Evolutionary conservation across 2,797 vertebrate genomes (phyloP), one percentile per base, ranked within the genome.

Genomic region (Hylomyscus alleni): DNA sequence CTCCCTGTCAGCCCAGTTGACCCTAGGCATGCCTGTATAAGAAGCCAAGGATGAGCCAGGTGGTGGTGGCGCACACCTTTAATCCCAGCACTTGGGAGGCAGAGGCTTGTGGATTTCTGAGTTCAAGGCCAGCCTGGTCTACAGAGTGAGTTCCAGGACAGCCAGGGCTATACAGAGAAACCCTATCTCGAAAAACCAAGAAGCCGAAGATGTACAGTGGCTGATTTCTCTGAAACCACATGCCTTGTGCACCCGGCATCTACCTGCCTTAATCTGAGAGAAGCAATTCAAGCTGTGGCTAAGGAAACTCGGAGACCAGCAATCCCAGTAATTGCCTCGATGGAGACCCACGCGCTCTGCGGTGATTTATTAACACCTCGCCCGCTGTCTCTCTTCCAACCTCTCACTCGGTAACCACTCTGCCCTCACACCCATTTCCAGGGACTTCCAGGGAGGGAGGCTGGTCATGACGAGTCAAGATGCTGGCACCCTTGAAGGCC

Each of bases 251-350:
- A 31, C 47, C 85, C 3, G 1, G 90, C 22, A 29, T 76, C 80
- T 77, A 85, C 83, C 85, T 60, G 37, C 87, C 91, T 96, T 91
- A 65, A 94, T 86, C 83, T 1, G 1, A 83, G 89, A 4, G 89
- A 90, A 96, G 82, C 81, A 58, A 82, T 44, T 62, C 81, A 94
- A 94, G 92, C 83, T 0, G 11, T 95, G 97, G 95, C 97, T 95
- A 90, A 97, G 95, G 92, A 91, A 81, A 95, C 92, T 47, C 0
- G 31, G 90, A 95, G 95, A 89, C 93, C 67, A 96, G 95, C 95
- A 84, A 97, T 97, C 76, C 76, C 83, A 56, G 87, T 96, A 93
- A 98, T 92, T 95, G 97, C 91, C 91, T 83, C 83, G 26, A 82
- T 50, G 67, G 95, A 94, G 92, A 86, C 83, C 0, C 0, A 75